Evolutionary conservation across 92 coral and sea anemone species (phyloP), one percentile per base, ranked within the genome.

Genomic region (Virgularia gustaviana): DNA sequence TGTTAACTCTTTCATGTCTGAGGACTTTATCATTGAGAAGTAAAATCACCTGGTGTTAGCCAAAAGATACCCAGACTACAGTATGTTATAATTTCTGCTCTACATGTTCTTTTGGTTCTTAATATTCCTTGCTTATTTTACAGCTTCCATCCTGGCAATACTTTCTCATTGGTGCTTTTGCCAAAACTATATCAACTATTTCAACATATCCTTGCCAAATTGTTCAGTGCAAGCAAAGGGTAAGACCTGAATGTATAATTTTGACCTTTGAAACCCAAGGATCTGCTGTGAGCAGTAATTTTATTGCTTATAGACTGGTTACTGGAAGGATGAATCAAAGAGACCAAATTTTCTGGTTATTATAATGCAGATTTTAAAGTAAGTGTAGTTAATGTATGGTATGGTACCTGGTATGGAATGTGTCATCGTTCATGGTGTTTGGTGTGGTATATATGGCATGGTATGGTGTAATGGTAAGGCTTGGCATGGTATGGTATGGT

Each of bases 141-240:
- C 57, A 68, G 75, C 61, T 68, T 47, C 44, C 75, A 32, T 68
- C 61, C 10, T 68, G 75, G 62, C 88, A 89, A 73, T 92, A 86
- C 79, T 92, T 92, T 82, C 42, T 81, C 4, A 60, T 92, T 51
- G 98, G 98, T 60, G 98, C 98, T 32, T 64, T 85, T 31, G 98
- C 98, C 36, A 92, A 92, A 80, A 88, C 96, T 32, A 94, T 92
- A n/a, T 85, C 98, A 29, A 92, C 98, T 22, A 68, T 92, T 8
- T 33, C 85, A 2, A 92, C 98, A 6, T 92, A 92, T 62, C 98
- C 98, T 30, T 72, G 90, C 10, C 98, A 92, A 74, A 84, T 92
- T 49, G 98, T 96, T n/a, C 98, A 92, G 71, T 92, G 98, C 63
- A 88, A 84, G 19, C 98, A 89, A 70, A 76, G 98, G 80, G 97